Conservation (phyloP, 2,888 invertebrate genomes). For the Nasonovia ribisnigri region DNA sequence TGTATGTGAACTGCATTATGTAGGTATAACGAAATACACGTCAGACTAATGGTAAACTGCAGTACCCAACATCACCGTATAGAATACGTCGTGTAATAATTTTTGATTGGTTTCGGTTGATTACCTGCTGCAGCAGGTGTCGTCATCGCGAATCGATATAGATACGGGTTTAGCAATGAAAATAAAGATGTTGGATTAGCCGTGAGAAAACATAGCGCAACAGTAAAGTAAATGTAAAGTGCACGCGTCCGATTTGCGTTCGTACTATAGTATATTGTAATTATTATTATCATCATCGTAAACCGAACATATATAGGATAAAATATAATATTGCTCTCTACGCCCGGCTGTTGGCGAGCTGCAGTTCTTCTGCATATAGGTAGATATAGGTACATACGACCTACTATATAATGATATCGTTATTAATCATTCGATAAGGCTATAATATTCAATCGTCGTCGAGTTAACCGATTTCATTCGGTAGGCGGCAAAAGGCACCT, state of each 20-base stretch:
- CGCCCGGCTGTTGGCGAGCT: neutral
- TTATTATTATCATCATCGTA: no score
- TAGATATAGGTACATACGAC: neutral
- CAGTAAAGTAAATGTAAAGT: neutral
- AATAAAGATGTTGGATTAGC: neutral
- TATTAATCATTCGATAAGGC: neutral
- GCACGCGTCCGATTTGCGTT: neutral
- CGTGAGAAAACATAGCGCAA: neutral
- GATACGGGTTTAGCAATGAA: neutral
- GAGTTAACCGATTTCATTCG: constrained; percentile 4
- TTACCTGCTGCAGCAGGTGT: neutral
- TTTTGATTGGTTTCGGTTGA: neutral
- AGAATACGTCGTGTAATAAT: neutral
- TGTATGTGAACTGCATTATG: neutral
- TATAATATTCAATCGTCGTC: neutral
- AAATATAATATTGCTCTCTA: neutral
- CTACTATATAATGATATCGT: neutral
- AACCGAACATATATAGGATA: neutral
- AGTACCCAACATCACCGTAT: neutral
- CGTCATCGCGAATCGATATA: neutral
- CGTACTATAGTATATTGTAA: neutral
- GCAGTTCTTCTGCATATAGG: neutral
- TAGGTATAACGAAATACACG: neutral
- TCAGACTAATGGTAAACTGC: neutral
- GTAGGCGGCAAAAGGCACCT: neutral